Percentiles rank a stretch among this genome's conserved stretches.
phyloP scores from a whole-genome alignment of 2,797 vertebrate genomes.

The Channa striata region DNA sequence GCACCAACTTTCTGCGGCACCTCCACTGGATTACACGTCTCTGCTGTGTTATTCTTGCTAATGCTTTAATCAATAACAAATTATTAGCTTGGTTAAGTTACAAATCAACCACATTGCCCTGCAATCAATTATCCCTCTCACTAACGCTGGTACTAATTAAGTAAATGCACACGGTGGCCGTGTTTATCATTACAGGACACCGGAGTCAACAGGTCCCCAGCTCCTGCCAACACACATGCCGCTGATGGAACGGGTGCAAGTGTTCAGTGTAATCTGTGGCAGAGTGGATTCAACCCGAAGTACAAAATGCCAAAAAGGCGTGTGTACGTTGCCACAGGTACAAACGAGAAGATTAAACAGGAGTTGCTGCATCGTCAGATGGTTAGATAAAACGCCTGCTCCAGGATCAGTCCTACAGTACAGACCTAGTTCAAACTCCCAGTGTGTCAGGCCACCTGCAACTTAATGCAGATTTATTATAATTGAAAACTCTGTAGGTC shows the following conservation, averaged over 20 bases:
- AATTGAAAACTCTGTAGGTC: not conserved
- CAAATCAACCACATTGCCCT: slow-evolving; percentile 77
- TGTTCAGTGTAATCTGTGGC: slow-evolving; percentile 10
- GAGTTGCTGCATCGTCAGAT: not conserved
- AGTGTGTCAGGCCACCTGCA: not conserved
- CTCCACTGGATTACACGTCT: slow-evolving; percentile 52
- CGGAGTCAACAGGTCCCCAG: slow-evolving; percentile 51
- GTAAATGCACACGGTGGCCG: slow-evolving; percentile 56
- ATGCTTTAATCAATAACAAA: slow-evolving; percentile 82
- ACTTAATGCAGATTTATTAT: not conserved
- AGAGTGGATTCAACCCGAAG: not conserved
- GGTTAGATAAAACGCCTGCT: not conserved
- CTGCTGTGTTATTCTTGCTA: slow-evolving; percentile 62
- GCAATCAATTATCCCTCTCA: slow-evolving; percentile 75
- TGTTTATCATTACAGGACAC: slow-evolving; percentile 59
- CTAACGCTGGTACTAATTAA: slow-evolving; percentile 76
- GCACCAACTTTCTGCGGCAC: slow-evolving; percentile 59
- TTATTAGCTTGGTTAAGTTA: slow-evolving; percentile 83
- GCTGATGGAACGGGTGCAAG: slow-evolving; percentile 51
- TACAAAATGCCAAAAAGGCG: not conserved
- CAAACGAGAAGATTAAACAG: not conserved
- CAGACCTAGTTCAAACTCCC: not conserved
- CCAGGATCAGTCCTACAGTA: not conserved
- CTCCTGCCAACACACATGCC: slow-evolving; percentile 36
- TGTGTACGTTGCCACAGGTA: not conserved